These are phyloP conservation scores for Arrhopalites spinosus DNA, from an alignment of 2,888 invertebrate species.

Conservation along the genomic window DNA sequence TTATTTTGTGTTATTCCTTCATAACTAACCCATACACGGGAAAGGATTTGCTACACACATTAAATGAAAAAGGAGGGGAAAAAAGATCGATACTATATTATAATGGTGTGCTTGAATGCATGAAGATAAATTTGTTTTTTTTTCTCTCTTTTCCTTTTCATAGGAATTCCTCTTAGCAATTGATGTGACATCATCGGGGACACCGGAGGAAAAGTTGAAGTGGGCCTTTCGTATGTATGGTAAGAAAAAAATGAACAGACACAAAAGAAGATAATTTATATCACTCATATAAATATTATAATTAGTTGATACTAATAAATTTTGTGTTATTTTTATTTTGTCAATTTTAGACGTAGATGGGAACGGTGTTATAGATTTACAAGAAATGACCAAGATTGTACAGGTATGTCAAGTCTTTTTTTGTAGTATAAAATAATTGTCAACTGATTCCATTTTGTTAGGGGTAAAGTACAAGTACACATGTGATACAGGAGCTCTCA, in stretches of 20 bases:
- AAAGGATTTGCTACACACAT: not conserved
- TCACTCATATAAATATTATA: too few relatives aligned
- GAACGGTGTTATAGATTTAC: conserved; percentile 96
- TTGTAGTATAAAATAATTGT: too few relatives aligned
- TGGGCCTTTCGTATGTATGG: conserved; percentile 99
- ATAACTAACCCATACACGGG: too few relatives aligned
- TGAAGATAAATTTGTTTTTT: not conserved
- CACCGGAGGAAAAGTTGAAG: conserved; percentile 96
- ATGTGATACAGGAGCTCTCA: too few relatives aligned
- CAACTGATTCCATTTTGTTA: too few relatives aligned
- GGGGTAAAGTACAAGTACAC: too few relatives aligned
- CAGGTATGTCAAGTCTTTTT: conserved; percentile 70
- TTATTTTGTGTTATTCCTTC: too few relatives aligned
- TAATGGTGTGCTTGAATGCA: not conserved
- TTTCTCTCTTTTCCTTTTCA: conserved; percentile 52
- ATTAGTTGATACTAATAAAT: too few relatives aligned
- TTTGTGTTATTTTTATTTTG: too few relatives aligned
- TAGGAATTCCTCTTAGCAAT: conserved; percentile 97
- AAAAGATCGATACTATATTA: not conserved
- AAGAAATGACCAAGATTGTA: conserved; percentile 99
- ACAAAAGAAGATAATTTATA: too few relatives aligned
- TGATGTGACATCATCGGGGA: conserved; percentile 96
- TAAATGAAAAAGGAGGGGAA: too few relatives aligned
- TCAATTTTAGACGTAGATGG: conserved; percentile 76
- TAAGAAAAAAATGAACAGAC: too few relatives aligned